Conservation (phyloP, 1,140 invertebrate genomes). For the Philotrypesis tridentata region DNA sequence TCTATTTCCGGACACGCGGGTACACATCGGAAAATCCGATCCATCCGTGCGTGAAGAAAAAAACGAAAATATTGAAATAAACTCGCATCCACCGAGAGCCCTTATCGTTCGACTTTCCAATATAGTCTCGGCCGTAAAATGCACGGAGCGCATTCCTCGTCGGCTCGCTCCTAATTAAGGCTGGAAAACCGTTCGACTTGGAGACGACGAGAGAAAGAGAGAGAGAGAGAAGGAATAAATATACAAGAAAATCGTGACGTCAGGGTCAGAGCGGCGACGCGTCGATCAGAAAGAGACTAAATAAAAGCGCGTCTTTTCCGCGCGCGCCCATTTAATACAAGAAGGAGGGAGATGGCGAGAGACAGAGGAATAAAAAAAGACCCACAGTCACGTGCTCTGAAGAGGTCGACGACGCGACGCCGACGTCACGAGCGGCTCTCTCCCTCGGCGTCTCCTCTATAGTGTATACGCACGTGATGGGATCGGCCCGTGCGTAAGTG, state of each 20-base stretch:
- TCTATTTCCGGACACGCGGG: no score
- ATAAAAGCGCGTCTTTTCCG: not conserved
- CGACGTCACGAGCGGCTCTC: not conserved
- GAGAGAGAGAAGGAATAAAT: not conserved
- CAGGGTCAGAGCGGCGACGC: not conserved
- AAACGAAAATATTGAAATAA: no score
- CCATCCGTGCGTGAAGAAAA: no score
- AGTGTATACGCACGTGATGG: not conserved
- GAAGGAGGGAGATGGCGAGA: not conserved
- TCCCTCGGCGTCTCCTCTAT: not conserved
- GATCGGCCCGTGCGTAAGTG: not conserved
- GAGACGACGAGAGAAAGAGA: no score
- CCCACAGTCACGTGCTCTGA: not conserved
- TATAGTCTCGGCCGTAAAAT: not conserved
- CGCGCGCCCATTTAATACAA: not conserved
- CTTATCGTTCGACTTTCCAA: not conserved
- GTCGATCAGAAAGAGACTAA: not conserved
- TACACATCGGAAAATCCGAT: not conserved
- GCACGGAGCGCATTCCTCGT: not conserved
- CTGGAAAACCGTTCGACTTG: not conserved
- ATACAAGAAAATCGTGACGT: not conserved
- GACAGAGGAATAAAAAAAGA: not conserved
- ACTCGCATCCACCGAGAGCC: no score
- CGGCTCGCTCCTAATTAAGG: slow-evolving; percentile 2
- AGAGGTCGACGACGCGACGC: slow-evolving; percentile 6